Evolutionary conservation across 2,888 invertebrate species (phyloP), one percentile per base, ranked within the genome.

Genomic region (Macaria notata): DNA sequence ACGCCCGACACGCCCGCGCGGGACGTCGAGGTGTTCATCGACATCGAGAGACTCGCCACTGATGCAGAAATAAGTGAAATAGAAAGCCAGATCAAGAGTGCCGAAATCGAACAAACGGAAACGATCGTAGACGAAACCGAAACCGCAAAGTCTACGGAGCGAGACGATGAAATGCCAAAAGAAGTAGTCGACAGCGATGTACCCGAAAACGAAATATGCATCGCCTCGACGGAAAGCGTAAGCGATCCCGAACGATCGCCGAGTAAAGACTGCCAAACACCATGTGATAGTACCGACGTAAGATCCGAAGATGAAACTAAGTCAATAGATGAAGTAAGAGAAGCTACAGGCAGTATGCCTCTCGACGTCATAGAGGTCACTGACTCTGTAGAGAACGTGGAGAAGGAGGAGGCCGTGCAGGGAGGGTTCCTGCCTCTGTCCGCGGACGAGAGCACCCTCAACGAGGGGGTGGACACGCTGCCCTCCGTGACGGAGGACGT

Each of bases 181-280:
- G 82, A 75, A 73, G 67, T 82, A 81, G 79, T 79, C 80, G 69
- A 78, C 83, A 86, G 76, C 79, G 72, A 80, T 19, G 19, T 76
- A 78, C 86, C 86, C 67, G 82, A 80, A 69, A 87, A 81, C 73
- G 84, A 88, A 73, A 79, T 88, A 72, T 86, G 87, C 83, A 75
- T 82, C 83, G 81, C 81, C 62, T 82, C 83, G 71, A 80, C 79
- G 76, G 76, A 83, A 88, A 89, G 88, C 82, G 74, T 86, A 83
- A 88, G 86, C 81, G 81, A 79, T 72, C 46, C 66, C 69, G 78
- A 84, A 81, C 81, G 83, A 77, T 81, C 81, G 73, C 84, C 75
- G 74, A 83, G 70, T 76, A 78, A 89, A 88, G 88, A 89, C 87
- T 89, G 88, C 83, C 73, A 79, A 82, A 78, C 79, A 83, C 73